A percentile compares a stretch with the other conserved stretches of the same genome.
Evolutionary conservation across 1,140 invertebrate genomes (phyloP).

Genomic region (Papilio polyxenes): DNA sequence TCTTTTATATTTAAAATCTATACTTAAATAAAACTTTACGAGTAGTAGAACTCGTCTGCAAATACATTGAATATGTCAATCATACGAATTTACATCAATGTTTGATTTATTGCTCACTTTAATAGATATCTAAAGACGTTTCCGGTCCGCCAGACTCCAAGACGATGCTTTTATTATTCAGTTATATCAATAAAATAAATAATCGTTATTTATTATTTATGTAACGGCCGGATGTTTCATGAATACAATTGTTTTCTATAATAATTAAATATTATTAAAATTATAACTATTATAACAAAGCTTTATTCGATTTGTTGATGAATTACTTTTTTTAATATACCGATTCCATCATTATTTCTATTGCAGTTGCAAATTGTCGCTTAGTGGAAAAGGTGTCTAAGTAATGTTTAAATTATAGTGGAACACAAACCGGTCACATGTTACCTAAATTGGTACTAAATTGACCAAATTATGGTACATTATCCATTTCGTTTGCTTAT

Average conservation of each 20-base stretch:
- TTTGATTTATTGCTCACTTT: slow-evolving; percentile 50
- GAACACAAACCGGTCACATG: background rate
- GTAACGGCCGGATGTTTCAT: background rate
- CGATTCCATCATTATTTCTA: no score
- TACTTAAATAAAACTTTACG: background rate
- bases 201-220: slow-evolving; percentile 13
- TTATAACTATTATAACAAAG: background rate
- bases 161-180: slow-evolving; percentile 8
- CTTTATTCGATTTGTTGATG: no score
- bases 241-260: background rate
- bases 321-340: no score
- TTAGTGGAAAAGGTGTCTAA: background rate
- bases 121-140: slow-evolving; percentile 45
- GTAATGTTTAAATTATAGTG: background rate
- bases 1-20: no score
- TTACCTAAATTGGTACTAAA: slow-evolving; percentile 5
- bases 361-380: background rate
- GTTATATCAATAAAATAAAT: slow-evolving; percentile 14
- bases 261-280: background rate
- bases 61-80: slow-evolving; percentile 34
- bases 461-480: slow-evolving; percentile 52
- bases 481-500: slow-evolving; percentile 59
- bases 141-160: slow-evolving; percentile 27
- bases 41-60: background rate
- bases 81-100: slow-evolving; percentile 44